phyloP scores from a whole-genome alignment of 2,113 vertebrate genomes.

The Arizona elegans region DNA sequence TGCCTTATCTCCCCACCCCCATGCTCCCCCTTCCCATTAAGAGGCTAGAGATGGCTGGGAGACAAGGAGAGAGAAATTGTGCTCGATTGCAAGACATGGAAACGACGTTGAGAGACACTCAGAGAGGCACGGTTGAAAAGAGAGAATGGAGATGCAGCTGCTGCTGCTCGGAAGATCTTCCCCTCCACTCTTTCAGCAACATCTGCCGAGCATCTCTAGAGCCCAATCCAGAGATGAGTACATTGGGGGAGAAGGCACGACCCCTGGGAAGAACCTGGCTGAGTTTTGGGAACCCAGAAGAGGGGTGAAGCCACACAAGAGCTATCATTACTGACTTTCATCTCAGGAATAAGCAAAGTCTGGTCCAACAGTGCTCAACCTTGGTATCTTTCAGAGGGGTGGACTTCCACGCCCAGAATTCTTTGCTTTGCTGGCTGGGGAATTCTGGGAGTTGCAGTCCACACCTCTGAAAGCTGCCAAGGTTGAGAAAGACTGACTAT shows the following conservation, averaged over 20 bases:
- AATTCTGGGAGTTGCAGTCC: too few species aligned
- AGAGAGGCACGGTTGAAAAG: background rate
- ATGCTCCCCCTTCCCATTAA: background rate
- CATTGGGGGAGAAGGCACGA: too few species aligned
- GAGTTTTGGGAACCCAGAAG: background rate
- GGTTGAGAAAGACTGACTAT: too few species aligned
- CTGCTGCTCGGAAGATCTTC: background rate
- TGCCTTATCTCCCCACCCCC: background rate
- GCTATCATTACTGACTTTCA: too few species aligned
- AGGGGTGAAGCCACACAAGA: background rate
- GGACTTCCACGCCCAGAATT: too few species aligned
- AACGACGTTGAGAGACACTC: background rate
- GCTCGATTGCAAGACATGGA: background rate
- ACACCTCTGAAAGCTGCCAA: too few species aligned
- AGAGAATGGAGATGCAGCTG: background rate
- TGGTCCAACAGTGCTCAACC: too few species aligned
- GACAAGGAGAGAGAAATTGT: background rate
- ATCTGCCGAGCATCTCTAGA: background rate
- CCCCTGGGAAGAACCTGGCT: background rate
- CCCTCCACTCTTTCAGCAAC: background rate
- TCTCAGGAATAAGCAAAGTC: background rate
- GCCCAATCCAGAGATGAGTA: background rate
- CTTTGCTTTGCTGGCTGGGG: too few species aligned
- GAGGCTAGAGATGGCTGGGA: background rate
- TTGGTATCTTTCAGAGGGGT: too few species aligned